Evolutionary conservation across 1,140 invertebrate species (phyloP), one percentile per base, ranked within the genome.

Genomic region (Dolichoris vasculosae): DNA sequence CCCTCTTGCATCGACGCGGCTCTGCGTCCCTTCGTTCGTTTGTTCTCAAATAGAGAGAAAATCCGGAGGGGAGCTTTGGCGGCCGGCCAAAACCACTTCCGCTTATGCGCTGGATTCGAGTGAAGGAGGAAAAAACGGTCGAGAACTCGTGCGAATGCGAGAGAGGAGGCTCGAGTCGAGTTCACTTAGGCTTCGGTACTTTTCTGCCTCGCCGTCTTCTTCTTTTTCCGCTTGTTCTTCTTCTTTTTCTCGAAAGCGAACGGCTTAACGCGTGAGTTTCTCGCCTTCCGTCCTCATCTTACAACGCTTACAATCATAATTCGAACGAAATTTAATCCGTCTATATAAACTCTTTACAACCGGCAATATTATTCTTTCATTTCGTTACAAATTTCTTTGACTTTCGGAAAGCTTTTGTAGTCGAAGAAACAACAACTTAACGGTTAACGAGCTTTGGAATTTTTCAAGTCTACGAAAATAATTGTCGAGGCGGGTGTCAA

Each of bases 1-100:
- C 30, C 26, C 90, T 90, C 90, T 92, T 92, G 92, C 92, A 92
- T 90, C 89, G 89, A 84, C 84, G 90, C 90, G 89, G 23, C 2
- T 43, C 0, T 43, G 43, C 69, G 38, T 73, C 69, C 69, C 69
- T 73, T n/a, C 35, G 11, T 26, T 43, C 90, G 90, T 93, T 93
- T 92, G 91, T 93, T 92, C 92, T 92, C 91, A 93, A 93, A 93
- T 91, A 93, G 90, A 92, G 91, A 92, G 91, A 92, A 92, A 93
- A 93, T 91, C 90, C 91, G 85, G 89, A 89, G 91, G 91, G 88
- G 89, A 87, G 89, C 88, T 88, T 92, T 93, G 92, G 92, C 92
- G 89, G 87, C 86, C 86, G 87, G 91, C 92, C 92, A 93, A 92
- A 86, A 86, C 46, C 76, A 85, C 46, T 87, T 87, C 78, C 75